Evolutionary conservation across 2,888 invertebrate species (phyloP), one percentile per base, ranked within the genome.

Genomic region (Meliscaeva auricollis): DNA sequence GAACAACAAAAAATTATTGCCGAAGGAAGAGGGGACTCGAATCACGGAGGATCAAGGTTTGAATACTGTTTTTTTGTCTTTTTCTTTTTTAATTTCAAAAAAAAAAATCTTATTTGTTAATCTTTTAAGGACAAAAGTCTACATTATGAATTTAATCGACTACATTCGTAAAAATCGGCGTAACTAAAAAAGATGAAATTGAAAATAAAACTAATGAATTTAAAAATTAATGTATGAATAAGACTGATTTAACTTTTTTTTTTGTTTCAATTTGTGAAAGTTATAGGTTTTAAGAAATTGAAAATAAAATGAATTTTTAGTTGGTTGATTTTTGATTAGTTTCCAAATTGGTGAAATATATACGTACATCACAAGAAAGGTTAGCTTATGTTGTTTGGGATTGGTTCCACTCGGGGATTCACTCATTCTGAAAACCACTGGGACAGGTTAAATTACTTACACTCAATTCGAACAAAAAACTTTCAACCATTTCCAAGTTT

Each of bases 81-180:
- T 50, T 8, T 17, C n/a, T 15, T 20, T 46, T 60, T 1, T 20
- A 15, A 6, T 4, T 9, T 30, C 9, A 35, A 0, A n/a, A 3
- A 6, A 11, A 46, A 44, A 17, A 52, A 8, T 60, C 66, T 44
- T 11, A 48, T 54, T 32, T 22, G 13, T 44, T 13, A 30, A 15
- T 68, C 3, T 35, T 32, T 9, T 8, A 13, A 85, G 85, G 9
- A 76, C 85, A 17, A 85, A 81, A 8, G 60, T 85, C 1, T 81
- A 81, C 50, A 26, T 85, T 9, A 73, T 85, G 81, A 85, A 85
- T 35, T 60, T 85, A n/a, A 58, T 85, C 1, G 81, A 85, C 26
- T 81, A 69, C 48, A 81, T 85, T 4, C 70, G 56, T 30, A 58
- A 48, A 44, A 77, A 83, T 41, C 69, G 74, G n/a, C 60, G 44